phyloP scores from a whole-genome alignment of 2,888 invertebrate species.

The Gymnosoma rotundatum region DNA sequence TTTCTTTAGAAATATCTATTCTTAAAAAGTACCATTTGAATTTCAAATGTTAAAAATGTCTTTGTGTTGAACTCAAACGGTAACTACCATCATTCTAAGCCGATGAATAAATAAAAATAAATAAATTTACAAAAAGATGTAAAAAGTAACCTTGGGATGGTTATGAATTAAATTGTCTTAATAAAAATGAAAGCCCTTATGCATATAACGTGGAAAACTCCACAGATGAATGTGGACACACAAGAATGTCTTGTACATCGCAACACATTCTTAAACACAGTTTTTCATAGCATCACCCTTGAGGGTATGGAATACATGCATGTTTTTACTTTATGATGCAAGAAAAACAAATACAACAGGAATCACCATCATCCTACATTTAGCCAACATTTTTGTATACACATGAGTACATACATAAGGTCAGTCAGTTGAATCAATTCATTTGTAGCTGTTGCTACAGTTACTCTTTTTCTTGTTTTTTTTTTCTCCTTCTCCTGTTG shows the following conservation, averaged over 20 bases:
- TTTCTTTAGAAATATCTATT: no score
- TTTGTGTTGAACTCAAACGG: no score
- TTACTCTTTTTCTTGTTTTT: not conserved
- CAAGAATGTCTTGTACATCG: constrained; percentile 35
- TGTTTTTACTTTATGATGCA: constrained; percentile 24
- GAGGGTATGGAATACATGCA: constrained; percentile 51
- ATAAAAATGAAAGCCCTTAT: constrained; percentile 33
- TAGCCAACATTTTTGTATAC: constrained; percentile 51
- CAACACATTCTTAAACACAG: constrained; percentile 5
- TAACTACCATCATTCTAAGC: no score
- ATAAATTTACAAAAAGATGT: not conserved
- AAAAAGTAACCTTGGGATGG: constrained; percentile 43
- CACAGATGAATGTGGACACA: constrained; percentile 30
- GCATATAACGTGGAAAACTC: constrained; percentile 11
- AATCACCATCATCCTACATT: constrained; percentile 46
- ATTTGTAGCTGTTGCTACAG: constrained; percentile 37
- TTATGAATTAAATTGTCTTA: constrained; percentile 60
- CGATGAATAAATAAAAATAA: no score
- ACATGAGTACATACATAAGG: constrained; percentile 62
- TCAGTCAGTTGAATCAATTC: constrained; percentile 73
- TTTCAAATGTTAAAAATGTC: no score
- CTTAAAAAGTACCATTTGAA: no score
- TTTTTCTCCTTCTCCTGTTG: not conserved
- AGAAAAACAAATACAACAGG: constrained; percentile 11
- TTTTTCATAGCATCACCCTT: constrained; percentile 39